Base-by-base conservation (phyloP, 1,140 invertebrate species). In the Drosophila rhopaloa region DNA sequence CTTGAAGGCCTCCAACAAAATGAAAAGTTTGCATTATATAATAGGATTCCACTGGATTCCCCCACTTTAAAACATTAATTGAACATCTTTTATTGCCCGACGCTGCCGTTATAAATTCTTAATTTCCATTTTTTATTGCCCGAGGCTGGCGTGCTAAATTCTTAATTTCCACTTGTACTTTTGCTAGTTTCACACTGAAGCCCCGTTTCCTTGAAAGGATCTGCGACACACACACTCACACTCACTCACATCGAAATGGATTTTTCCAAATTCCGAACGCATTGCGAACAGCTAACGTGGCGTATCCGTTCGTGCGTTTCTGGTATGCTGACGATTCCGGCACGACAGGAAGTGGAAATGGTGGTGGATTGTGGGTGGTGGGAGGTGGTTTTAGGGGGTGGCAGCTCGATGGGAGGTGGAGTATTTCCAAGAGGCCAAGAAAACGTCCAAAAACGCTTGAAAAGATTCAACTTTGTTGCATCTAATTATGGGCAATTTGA, bases 401-500 rank as follows among this genome's bases (percentile, higher is more conserved):
- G 32, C 1, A 6, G 24, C 24, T 3, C 24, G 24, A 1, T 10
- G 16, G 48, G 9, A 13, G 11, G 2, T 2, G n/a, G 10, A 0
- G 11, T 5, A 8, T 29, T 16, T 14, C 9, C 9, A 50, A 10
- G 29, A 13, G n/a, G 13, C 16, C 43, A 47, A 56, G 63, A 56
- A 54, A 70, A 46, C 62, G 66, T 55, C 66, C 35, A 46, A 46
- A 70, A 68, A 48, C 51, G 65, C 44, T 76, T 38, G 14, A 53
- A 66, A 50, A 53, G 54, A 63, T 83, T 70, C 41, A 74, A 78
- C 72, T 82, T 83, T 83, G 71, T 59, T 76, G 68, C 76, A 83
- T 83, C 77, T 83, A 83, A 83, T 83, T 83, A 83, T 83, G 54
- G 66, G 57, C 53, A 79, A 79, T 76, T 83, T 83, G 75, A 71